Evolutionary conservation across 1,140 invertebrate genomes (phyloP).

Genomic region (Drosophila gunungcola): DNA sequence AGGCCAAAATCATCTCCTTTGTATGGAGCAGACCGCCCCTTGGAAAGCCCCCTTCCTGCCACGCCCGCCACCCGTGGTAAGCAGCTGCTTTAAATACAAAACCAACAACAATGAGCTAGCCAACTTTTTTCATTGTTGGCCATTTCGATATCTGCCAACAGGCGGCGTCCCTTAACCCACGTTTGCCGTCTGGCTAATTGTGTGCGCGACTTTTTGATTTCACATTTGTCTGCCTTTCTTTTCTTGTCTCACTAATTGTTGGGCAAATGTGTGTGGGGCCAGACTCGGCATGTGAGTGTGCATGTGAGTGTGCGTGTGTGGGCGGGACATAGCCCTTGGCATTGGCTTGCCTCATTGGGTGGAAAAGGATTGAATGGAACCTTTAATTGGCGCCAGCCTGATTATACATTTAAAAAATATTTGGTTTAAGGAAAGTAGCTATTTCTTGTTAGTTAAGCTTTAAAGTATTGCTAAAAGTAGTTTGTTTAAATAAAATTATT

Average conservation of each 20-base stretch:
- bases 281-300: neutral
- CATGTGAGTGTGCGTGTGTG: neutral
- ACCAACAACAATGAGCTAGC: constrained; percentile 37
- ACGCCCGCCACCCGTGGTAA: constrained; percentile 20
- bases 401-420: no score
- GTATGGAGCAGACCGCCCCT: neutral
- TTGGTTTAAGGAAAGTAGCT: no score
- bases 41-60: no score
- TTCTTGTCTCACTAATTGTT: constrained; percentile 28
- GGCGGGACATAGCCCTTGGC: constrained; percentile 4
- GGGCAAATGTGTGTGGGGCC: constrained; percentile 1
- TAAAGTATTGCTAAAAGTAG: no score
- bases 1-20: constrained; percentile 56
- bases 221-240: constrained; percentile 52
- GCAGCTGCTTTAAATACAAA: constrained; percentile 56
- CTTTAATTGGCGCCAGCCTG: no score
- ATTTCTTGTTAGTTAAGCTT: no score
- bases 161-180: constrained; percentile 19
- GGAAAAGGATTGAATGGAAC: no score
- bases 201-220: constrained; percentile 73
- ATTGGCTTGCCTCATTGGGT: neutral
- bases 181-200: constrained; percentile 55
- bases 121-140: constrained; percentile 66
- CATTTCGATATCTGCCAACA: constrained; percentile 61
- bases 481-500: no score